Evolutionary conservation across 2,888 invertebrate species (phyloP), one percentile per base, ranked within the genome.

Genomic region (Ornithoptera alexandrae): DNA sequence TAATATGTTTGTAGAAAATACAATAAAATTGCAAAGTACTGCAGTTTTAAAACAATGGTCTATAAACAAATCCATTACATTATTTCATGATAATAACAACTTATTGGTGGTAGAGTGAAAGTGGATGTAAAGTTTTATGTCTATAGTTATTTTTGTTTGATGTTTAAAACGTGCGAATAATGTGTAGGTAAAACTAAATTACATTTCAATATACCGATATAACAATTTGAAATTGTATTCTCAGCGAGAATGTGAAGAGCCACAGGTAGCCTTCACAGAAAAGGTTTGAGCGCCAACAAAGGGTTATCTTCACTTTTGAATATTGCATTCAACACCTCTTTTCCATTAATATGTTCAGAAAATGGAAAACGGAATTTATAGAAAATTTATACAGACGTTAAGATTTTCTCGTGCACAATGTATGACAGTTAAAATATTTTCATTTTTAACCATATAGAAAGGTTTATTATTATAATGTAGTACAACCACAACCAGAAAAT

Each of bases 121-220:
- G 17, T 24, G 39, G 30, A 39, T 57, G 36, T 66, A 53, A 66
- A 61, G 50, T 66, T 66, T 50, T 66, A 66, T 39, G 58, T 60
- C 22, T 12, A 58, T 63, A 69, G 64, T 67, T 59, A 53, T 70
- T 72, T 70, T 71, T 72, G 65, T 72, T 50, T 67, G 62, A 67
- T 71, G 74, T 71, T 66, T 69, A 73, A 69, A 63, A 67, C 73
- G 69, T 62, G 65, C 62, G 71, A 71, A 71, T 69, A 74, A 72
- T 70, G 70, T 75, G 60, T 70, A 72, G 70, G 74, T 73, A 73
- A 73, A 73, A 72, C 72, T 73, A 68, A 66, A 73, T 74, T 74
- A 67, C 67, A 62, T 72, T 68, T 66, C 60, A 46, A 71, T 69
- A 74, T 69, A 68, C 67, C 60, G 72, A 73, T 72, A 70, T 71